Percentiles rank a stretch among this genome's conserved stretches.
Conservation (phyloP, 2,113 vertebrate species). For the Bos indicus region DNA sequence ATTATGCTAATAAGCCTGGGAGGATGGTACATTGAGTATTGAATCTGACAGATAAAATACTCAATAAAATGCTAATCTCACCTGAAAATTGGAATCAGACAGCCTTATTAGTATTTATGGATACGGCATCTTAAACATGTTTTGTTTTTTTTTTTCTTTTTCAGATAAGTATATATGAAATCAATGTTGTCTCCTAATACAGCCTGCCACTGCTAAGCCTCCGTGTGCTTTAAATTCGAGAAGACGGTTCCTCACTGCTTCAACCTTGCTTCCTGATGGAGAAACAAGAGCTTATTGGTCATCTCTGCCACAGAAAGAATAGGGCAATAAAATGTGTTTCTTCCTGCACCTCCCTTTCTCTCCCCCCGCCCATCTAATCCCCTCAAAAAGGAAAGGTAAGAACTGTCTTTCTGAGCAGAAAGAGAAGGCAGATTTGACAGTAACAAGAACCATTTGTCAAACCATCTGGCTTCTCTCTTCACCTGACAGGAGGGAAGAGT, state of each 20-base stretch:
- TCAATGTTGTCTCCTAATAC: conserved; percentile 73
- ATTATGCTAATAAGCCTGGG: conserved; percentile 85
- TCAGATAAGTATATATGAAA: conserved; percentile 74
- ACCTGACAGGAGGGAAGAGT: conserved; percentile 63
- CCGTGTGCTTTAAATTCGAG: conserved; percentile 60
- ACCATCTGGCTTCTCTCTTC: conserved; percentile 64
- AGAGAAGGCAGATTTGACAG: conserved; percentile 64
- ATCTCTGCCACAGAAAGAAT: neutral
- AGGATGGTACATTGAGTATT: conserved; percentile 79
- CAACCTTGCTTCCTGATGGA: conserved; percentile 22
- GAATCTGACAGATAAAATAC: conserved; percentile 85
- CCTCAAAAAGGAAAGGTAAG: conserved; percentile 2
- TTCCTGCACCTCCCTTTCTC: neutral
- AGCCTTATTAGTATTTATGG: conserved; percentile 84
- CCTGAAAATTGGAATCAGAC: conserved; percentile 85
- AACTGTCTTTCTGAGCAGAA: neutral
- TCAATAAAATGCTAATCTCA: conserved; percentile 86
- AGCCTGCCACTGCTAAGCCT: conserved; percentile 54
- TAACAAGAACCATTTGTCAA: conserved; percentile 63
- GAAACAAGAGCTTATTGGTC: neutral
- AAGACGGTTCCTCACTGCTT: conserved; percentile 49
- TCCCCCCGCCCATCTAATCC: neutral
- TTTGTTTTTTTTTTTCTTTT: conserved; percentile 56
- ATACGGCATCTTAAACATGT: conserved; percentile 77
- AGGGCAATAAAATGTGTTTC: neutral